Evolutionary conservation across 2,113 vertebrate species (phyloP).

Genomic region (Hydropotes inermis): DNA sequence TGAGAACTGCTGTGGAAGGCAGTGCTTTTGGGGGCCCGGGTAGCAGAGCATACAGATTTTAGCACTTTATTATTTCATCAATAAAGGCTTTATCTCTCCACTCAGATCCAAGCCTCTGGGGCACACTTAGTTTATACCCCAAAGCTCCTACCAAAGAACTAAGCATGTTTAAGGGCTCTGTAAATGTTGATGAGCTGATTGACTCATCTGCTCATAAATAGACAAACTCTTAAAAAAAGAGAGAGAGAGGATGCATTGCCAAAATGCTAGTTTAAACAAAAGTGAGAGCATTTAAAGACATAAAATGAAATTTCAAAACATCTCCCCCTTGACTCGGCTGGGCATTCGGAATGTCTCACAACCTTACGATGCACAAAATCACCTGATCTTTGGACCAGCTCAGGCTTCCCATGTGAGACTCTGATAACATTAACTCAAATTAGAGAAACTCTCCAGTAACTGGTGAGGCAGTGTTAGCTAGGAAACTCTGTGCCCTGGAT

Average conservation of each 20-base stretch:
- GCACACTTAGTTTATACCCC: neutral
- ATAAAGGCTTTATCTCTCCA: constrained; percentile 4
- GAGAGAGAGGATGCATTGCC: neutral
- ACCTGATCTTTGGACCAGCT: neutral
- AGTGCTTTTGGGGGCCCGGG: neutral
- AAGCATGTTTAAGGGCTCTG: neutral
- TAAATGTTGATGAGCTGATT: neutral
- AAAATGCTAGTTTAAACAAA: neutral
- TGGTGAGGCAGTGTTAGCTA: neutral
- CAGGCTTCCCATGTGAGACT: neutral
- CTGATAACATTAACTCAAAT: neutral
- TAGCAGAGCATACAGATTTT: neutral
- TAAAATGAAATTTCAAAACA: constrained; percentile 12
- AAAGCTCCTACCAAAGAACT: neutral
- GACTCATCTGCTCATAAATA: neutral
- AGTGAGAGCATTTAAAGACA: neutral
- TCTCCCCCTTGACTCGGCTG: neutral
- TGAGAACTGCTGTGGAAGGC: neutral
- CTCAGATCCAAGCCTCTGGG: neutral
- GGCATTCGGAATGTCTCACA: neutral
- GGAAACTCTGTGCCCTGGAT: neutral
- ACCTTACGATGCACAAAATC: neutral
- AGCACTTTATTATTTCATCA: neutral
- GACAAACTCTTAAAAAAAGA: neutral
- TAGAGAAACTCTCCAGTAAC: neutral